Conservation (phyloP, 2,888 invertebrate genomes). For the Campaea margaritaria region DNA sequence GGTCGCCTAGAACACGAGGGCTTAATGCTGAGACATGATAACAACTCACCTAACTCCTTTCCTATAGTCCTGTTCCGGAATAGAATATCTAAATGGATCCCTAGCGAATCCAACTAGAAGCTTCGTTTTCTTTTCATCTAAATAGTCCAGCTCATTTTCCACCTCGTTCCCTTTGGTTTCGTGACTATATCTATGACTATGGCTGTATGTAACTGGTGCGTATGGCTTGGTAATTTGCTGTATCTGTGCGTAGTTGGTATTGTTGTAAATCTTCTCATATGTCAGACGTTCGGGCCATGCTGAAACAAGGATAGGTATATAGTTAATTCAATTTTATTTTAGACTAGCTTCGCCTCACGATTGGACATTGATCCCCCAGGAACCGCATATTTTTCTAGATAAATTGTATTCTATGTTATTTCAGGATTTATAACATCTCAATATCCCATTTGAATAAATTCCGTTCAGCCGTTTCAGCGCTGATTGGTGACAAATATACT, state of each 20-base stretch:
- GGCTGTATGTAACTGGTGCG: conserved; percentile 43
- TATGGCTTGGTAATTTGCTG: conserved; percentile 56
- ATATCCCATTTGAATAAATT: no score
- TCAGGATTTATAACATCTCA: no score
- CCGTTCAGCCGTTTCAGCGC: no score
- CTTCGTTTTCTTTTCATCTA: conserved; percentile 46
- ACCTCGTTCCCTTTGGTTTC: conserved; percentile 59
- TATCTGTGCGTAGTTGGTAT: conserved; percentile 69
- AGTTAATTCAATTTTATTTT: no score
- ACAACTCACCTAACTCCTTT: conserved; percentile 70
- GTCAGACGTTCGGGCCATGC: conserved; percentile 62
- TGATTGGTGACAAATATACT: no score
- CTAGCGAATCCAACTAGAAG: conserved; percentile 73
- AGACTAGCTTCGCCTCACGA: no score
- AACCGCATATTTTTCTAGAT: no score
- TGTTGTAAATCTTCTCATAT: conserved; percentile 73
- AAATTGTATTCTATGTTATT: no score
- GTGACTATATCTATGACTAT: conserved; percentile 48
- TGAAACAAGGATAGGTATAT: conserved; percentile 59
- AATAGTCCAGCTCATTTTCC: conserved; percentile 45
- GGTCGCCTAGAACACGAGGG: no score
- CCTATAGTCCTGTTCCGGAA: conserved; percentile 70
- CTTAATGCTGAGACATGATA: no score
- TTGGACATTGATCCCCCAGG: no score
- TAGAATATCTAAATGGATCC: conserved; percentile 73